Percentiles rank a stretch among this genome's conserved stretches.
phyloP scores from a whole-genome alignment of 2,888 invertebrate genomes.

The Trissonchulus latispiculum region DNA sequence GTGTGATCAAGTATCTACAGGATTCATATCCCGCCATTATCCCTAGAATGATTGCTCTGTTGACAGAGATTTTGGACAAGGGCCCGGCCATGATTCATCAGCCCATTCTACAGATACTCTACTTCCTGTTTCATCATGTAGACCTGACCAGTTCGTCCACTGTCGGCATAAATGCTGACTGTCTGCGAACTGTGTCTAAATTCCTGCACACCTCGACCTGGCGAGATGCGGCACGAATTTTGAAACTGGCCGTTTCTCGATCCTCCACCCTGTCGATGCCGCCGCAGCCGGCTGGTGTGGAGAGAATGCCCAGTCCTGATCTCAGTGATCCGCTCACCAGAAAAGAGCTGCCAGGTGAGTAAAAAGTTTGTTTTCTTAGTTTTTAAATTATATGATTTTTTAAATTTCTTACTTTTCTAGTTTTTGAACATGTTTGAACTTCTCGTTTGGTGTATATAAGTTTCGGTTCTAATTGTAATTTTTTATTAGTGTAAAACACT shows the following conservation, averaged over 20 bases:
- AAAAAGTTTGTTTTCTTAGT: no score
- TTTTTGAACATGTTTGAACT: no score
- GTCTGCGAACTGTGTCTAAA: constrained; percentile 80
- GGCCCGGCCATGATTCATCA: constrained; percentile 72
- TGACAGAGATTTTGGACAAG: constrained; percentile 68
- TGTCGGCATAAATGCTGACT: constrained; percentile 71
- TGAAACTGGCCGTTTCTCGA: constrained; percentile 86
- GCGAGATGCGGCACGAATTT: constrained; percentile 88
- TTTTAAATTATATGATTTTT: no score
- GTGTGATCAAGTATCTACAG: constrained; percentile 93
- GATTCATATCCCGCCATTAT: constrained; percentile 56
- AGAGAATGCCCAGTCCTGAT: background rate
- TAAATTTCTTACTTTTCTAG: no score
- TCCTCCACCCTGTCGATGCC: constrained; percentile 55
- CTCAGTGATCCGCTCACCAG: constrained; percentile 40
- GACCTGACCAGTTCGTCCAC: constrained; percentile 76
- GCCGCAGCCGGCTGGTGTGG: constrained; percentile 25
- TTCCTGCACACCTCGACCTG: constrained; percentile 70
- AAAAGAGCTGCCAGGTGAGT: constrained; percentile 62
- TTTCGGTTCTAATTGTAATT: no score
- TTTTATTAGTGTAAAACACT: no score
- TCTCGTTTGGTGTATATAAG: no score
- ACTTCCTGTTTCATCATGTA: constrained; percentile 90
- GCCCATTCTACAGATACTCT: constrained; percentile 83
- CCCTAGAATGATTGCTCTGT: background rate